Base-by-base conservation (phyloP, 2,113 vertebrate species). In the Rhadina sibilatrix region DNA sequence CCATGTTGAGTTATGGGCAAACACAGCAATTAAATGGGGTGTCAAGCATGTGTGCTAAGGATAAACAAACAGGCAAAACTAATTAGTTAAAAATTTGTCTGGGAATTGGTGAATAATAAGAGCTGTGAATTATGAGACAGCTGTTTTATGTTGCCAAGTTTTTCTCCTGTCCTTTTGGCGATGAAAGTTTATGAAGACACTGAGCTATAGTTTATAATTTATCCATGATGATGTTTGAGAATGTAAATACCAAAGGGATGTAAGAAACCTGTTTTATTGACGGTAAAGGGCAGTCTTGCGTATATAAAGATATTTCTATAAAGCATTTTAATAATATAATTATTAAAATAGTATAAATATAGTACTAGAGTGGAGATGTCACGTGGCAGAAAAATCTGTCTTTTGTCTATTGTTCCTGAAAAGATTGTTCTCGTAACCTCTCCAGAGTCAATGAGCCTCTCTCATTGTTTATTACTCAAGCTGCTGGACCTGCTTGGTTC, bases 41-140 rank as follows among this genome's bases (percentile, higher is more conserved):
- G 82, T 90, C 85, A 94, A 93, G 82, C 31, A 66, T 42, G 71
- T 76, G 50, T 69, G 50, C 70, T 86, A 80, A 90, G 53, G 50
- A 91, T 52, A 95, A 96, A 87, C 70, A 96, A 77, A 70, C 68
- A 93, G 69, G 76, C 77, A 95, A 72, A 96, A 87, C 25, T 87
- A 85, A 87, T 97, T 87, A 91, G 44, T 31, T 80, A 76, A 84
- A 79, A 79, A 69, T 94, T 89, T 94, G 90, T 72, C 78, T 83
- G 78, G 82, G 70, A 82, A 95, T 49, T 81, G 68, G 53, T 35
- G 50, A 96, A 91, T 89, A 84, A 78, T 37, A 94, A 86, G 82
- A 90, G 50, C 66, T 69, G 30, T 69, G 70, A 94, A 72, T 80
- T 79, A 90, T 54, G 42, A 93, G 84, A 63, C 78, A 82, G 83